A percentile compares a stretch with the other conserved stretches of the same genome.
Evolutionary conservation across 2,797 vertebrate species (phyloP).

Genomic region (Clarias platycephalus): DNA sequence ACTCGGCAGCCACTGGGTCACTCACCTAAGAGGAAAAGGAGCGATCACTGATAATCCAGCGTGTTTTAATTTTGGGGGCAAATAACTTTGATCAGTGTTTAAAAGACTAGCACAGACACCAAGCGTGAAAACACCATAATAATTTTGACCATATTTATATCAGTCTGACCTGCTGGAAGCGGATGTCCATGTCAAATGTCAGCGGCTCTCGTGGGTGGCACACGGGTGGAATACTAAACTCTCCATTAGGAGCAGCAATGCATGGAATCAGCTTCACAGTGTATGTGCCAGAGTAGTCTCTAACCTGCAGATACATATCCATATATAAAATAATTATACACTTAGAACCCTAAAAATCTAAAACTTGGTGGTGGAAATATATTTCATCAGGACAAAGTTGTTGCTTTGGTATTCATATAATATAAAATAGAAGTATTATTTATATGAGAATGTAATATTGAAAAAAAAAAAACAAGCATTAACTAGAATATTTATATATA

Average conservation of each 20-base stretch:
- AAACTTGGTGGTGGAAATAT: not conserved
- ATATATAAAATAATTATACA: not conserved
- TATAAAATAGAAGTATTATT: not conserved
- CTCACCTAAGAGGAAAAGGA: slow-evolving; percentile 71
- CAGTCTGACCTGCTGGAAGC: slow-evolving; percentile 82
- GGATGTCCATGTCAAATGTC: slow-evolving; percentile 83
- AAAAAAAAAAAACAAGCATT: not conserved
- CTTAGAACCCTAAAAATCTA: not conserved
- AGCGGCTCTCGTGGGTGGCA: slow-evolving; percentile 81
- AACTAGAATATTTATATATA: not conserved
- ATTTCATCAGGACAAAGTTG: not conserved
- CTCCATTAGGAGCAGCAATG: slow-evolving; percentile 77
- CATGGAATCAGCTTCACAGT: slow-evolving; percentile 81
- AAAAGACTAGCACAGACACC: not conserved
- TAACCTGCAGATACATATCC: slow-evolving; percentile 66
- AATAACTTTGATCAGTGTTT: not conserved
- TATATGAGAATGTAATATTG: not conserved
- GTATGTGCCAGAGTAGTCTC: slow-evolving; percentile 85
- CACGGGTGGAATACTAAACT: slow-evolving; percentile 78
- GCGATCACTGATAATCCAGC: not conserved
- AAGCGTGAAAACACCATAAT: not conserved
- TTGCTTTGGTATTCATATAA: not conserved
- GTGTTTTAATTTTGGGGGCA: not conserved
- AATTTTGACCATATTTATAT: not conserved
- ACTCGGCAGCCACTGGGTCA: slow-evolving; percentile 83